Percentiles rank a stretch among this genome's conserved stretches.
These are phyloP conservation scores for Ferrisia virgata DNA, from an alignment of 2,888 invertebrate species.

Conservation along the genomic window DNA sequence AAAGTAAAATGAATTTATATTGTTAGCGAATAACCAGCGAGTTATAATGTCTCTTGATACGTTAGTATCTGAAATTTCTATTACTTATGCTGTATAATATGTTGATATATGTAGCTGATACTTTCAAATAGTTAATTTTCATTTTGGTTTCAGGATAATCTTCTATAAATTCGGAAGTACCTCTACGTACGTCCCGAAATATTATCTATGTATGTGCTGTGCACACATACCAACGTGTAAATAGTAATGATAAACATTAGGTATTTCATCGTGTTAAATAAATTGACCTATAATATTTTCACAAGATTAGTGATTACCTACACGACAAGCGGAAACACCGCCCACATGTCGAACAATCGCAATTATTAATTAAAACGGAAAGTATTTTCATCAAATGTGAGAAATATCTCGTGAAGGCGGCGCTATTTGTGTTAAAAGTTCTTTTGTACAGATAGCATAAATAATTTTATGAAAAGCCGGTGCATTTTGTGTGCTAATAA, in stretches of 20 bases:
- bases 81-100: too few species aligned
- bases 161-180: too few species aligned
- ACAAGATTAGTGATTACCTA: constrained; percentile 8
- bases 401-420: constrained; percentile 7
- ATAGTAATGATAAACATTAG: background rate
- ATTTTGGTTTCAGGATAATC: too few species aligned
- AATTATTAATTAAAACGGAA: constrained; percentile 23
- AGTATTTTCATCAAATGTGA: constrained; percentile 23
- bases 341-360: constrained; percentile 29
- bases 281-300: constrained; percentile 28
- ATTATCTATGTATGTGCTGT: too few species aligned
- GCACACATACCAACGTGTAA: background rate
- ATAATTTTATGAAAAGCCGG: background rate
- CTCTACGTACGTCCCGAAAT: too few species aligned
- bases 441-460: background rate
- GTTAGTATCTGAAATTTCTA: background rate
- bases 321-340: background rate
- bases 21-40: background rate
- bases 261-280: background rate
- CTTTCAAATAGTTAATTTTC: too few species aligned
- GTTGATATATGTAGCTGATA: too few species aligned
- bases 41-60: background rate
- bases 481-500: background rate
- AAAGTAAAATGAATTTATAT: constrained; percentile 26
- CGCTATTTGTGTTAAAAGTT: background rate